These are phyloP conservation scores for Neoseiulus cucumeris DNA, from an alignment of 1,140 invertebrate species.

Conservation along the genomic window DNA sequence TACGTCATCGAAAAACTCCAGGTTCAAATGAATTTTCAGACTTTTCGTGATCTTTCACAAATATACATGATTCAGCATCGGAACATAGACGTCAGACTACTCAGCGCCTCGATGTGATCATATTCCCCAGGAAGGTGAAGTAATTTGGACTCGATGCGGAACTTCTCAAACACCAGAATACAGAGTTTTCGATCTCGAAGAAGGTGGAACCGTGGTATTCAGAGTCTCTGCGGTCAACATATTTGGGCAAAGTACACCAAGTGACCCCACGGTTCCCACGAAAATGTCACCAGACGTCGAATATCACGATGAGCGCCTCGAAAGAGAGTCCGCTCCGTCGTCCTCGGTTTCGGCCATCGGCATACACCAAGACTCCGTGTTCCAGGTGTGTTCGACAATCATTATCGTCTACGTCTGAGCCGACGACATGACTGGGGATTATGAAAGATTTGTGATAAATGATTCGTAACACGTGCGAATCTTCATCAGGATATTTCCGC, in stretches of 20 bases:
- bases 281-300: neutral
- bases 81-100: no score
- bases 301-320: neutral
- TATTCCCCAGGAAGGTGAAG: neutral
- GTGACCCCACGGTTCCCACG: neutral
- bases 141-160: neutral
- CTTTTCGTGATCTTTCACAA: neutral
- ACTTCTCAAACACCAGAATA: neutral
- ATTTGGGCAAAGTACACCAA: neutral
- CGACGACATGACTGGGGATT: no score
- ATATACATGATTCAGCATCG: no score
- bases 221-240: neutral
- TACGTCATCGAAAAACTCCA: constrained; percentile 96
- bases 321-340: neutral
- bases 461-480: no score
- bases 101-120: no score
- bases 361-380: neutral
- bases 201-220: neutral
- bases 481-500: constrained; percentile 3
- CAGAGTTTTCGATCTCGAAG: neutral
- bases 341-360: neutral
- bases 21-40: constrained; percentile 25
- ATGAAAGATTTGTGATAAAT: no score
- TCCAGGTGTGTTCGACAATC: neutral
- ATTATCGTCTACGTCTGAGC: neutral